Percentiles rank a stretch among this genome's conserved stretches.
Evolutionary conservation across 1,140 invertebrate genomes (phyloP).

Genomic region (Holcopasites calliopsidis): DNA sequence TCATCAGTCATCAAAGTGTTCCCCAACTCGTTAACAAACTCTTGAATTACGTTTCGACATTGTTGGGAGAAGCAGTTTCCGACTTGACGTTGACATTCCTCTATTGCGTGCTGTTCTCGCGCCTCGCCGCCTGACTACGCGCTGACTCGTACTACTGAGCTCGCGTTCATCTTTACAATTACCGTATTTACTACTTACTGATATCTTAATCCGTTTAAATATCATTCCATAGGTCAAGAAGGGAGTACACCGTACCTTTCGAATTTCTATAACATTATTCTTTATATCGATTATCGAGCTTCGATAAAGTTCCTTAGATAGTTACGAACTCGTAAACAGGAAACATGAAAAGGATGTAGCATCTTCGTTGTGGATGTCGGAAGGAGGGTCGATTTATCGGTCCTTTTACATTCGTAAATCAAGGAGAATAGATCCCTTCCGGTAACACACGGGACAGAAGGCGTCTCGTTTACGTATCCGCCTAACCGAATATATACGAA

Average conservation of each 20-base stretch:
- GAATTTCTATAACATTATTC: too few relatives aligned
- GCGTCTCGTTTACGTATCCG: slow-evolving; percentile 61
- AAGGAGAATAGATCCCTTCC: slow-evolving; percentile 74
- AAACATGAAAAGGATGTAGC: slow-evolving; percentile 37
- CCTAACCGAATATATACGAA: slow-evolving; percentile 66
- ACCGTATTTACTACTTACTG: too few relatives aligned
- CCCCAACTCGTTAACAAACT: neutral
- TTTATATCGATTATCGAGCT: neutral
- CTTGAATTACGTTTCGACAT: neutral
- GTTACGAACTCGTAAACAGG: slow-evolving; percentile 9
- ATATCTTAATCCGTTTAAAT: too few relatives aligned
- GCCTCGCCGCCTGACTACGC: neutral
- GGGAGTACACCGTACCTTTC: too few relatives aligned
- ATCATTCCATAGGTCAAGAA: too few relatives aligned
- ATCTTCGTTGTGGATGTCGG: slow-evolving; percentile 47
- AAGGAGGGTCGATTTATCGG: slow-evolving; percentile 70
- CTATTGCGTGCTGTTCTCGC: neutral
- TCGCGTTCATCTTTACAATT: neutral
- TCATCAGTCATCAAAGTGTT: neutral
- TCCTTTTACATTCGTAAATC: slow-evolving; percentile 72
- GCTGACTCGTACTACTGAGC: slow-evolving; percentile 5
- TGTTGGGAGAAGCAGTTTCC: slow-evolving; percentile 5
- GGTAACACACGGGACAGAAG: slow-evolving; percentile 65
- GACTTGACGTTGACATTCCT: neutral
- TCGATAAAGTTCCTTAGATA: neutral